These are phyloP conservation scores for Salvelinus namaycush DNA, from an alignment of 2,113 vertebrate species.

Conservation along the genomic window DNA sequence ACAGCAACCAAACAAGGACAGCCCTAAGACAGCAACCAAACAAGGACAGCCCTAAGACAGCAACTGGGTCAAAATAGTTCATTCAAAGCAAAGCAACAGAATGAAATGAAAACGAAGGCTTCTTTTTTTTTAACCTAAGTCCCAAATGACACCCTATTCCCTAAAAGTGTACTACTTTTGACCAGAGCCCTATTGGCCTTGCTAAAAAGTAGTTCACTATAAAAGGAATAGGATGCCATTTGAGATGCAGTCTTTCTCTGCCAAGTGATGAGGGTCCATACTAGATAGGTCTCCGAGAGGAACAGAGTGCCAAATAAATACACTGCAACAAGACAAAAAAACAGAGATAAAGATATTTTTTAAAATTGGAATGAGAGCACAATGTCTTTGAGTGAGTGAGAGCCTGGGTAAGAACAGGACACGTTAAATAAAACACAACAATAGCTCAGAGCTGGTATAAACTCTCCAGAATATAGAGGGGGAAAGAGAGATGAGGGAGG, in stretches of 20 bases:
- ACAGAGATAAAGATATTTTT: not conserved
- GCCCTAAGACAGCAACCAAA: no score
- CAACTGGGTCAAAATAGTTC: slow-evolving; percentile 7
- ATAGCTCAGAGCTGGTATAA: not conserved
- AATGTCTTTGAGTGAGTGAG: not conserved
- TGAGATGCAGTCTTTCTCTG: not conserved
- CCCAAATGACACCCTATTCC: no score
- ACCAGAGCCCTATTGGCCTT: no score
- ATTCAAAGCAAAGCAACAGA: slow-evolving; percentile 6
- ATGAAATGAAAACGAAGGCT: not conserved
- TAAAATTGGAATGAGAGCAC: not conserved
- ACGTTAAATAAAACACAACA: not conserved
- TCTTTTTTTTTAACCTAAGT: no score
- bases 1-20: no score
- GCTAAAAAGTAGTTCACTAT: no score
- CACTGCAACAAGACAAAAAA: not conserved
- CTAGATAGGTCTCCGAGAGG: not conserved
- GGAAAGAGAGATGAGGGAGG: no score
- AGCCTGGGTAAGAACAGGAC: not conserved
- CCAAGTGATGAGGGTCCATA: not conserved
- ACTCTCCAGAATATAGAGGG: not conserved
- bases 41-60: not conserved
- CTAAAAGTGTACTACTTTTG: no score
- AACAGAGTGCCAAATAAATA: not conserved
- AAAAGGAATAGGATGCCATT: no score